Conservation (phyloP, 1,140 invertebrate species). For the Marisa cornuarietis region DNA sequence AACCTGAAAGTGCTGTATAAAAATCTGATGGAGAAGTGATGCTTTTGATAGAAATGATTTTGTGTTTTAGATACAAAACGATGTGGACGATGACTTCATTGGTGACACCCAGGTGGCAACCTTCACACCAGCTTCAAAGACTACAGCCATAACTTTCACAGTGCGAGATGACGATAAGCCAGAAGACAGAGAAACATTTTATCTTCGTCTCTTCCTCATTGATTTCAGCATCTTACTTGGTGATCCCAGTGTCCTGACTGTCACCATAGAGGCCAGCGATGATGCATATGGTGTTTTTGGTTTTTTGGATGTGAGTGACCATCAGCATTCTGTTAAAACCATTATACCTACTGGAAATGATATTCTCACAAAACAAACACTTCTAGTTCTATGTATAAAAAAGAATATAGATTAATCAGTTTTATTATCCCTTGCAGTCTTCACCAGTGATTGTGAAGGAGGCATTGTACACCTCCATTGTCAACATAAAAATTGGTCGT, state of each 20-base stretch:
- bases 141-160: slow-evolving; percentile 52
- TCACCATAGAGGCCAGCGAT: slow-evolving; percentile 60
- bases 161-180: slow-evolving; percentile 56
- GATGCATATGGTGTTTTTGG: slow-evolving; percentile 62
- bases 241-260: slow-evolving; percentile 34
- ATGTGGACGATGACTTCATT: slow-evolving; percentile 50
- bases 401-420: not conserved
- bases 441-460: slow-evolving; percentile 44
- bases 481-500: slow-evolving; percentile 41
- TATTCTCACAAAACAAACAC: not conserved
- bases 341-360: not conserved
- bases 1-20: too few relatives aligned
- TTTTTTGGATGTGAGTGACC: slow-evolving; percentile 48
- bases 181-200: slow-evolving; percentile 55
- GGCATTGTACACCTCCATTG: slow-evolving; percentile 31
- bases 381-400: not conserved
- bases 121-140: slow-evolving; percentile 37
- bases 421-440: slow-evolving; percentile 18
- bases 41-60: not conserved
- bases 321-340: not conserved
- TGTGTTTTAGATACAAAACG: slow-evolving; percentile 40
- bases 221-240: slow-evolving; percentile 32
- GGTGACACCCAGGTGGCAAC: slow-evolving; percentile 53
- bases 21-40: not conserved
- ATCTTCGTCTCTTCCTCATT: slow-evolving; percentile 41